A percentile compares a stretch with the other conserved stretches of the same genome.
phyloP scores from a whole-genome alignment of 2,797 vertebrate genomes.

The Trichosurus vulpecula region DNA sequence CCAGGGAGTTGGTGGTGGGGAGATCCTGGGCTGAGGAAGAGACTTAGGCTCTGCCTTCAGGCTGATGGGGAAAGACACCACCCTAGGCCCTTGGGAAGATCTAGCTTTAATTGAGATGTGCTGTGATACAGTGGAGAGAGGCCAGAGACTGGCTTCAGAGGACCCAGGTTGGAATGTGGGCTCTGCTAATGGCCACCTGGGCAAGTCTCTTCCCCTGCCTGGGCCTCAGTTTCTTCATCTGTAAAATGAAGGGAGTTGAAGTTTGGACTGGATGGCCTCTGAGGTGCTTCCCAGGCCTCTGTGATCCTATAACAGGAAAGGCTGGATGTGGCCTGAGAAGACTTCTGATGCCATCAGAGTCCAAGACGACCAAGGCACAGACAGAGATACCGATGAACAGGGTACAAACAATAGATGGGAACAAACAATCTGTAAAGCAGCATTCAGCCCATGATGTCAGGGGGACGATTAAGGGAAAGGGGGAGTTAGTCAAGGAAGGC shows the following conservation, averaged over 20 bases:
- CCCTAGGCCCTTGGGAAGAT: background rate
- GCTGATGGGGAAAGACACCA: background rate
- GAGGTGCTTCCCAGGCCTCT: background rate
- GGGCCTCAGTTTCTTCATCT: background rate
- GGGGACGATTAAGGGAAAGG: background rate
- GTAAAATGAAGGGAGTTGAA: background rate
- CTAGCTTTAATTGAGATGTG: background rate
- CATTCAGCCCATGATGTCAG: background rate
- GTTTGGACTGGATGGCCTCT: background rate
- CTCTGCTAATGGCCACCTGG: background rate
- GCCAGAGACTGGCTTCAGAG: background rate
- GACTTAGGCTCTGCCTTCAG: fast-evolving
- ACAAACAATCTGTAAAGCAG: background rate
- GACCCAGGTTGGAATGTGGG: background rate
- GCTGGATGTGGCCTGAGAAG: background rate
- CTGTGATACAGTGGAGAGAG: background rate
- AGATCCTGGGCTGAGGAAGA: background rate
- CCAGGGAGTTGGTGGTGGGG: background rate
- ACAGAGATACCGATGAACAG: background rate
- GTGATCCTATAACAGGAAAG: background rate
- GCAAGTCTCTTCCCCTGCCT: background rate
- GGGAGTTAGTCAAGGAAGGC: background rate
- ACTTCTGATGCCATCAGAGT: background rate
- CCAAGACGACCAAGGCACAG: background rate
- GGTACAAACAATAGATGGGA: background rate